Conservation (phyloP, 2,113 vertebrate genomes). For the Nothocercus julius region DNA sequence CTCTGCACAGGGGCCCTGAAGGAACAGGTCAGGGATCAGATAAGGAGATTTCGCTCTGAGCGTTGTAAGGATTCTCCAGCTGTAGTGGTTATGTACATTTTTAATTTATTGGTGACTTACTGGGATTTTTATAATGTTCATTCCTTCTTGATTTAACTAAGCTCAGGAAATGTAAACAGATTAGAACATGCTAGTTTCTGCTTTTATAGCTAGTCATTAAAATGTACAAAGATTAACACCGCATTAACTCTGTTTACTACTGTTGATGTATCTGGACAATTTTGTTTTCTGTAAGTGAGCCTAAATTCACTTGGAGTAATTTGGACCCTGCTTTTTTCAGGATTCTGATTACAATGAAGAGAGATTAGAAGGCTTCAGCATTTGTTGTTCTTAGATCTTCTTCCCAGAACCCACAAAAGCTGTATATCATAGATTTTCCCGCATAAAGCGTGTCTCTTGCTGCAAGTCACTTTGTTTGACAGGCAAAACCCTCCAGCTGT, state of each 20-base stretch:
- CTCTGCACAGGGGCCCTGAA: not conserved
- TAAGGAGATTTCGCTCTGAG: not conserved
- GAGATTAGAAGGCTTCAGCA: slow-evolving; percentile 17
- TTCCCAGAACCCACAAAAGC: slow-evolving; percentile 14
- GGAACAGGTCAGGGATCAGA: not conserved
- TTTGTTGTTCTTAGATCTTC: slow-evolving; percentile 36
- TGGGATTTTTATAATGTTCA: slow-evolving; percentile 42
- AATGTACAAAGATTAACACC: slow-evolving; percentile 62
- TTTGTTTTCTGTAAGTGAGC: slow-evolving; percentile 31
- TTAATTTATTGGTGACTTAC: slow-evolving; percentile 61
- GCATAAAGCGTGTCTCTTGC: slow-evolving; percentile 25
- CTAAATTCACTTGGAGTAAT: slow-evolving; percentile 48
- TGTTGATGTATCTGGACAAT: slow-evolving; percentile 37
- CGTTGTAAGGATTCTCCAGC: not conserved
- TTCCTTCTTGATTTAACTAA: slow-evolving; percentile 68
- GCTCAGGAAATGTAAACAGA: slow-evolving; percentile 73
- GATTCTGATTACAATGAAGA: slow-evolving; percentile 47
- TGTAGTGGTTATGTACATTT: slow-evolving; percentile 12
- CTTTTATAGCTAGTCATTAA: slow-evolving; percentile 64
- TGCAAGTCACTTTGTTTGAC: slow-evolving; percentile 55
- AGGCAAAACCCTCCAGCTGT: slow-evolving; percentile 61
- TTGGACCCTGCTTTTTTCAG: slow-evolving; percentile 47
- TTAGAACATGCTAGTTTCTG: slow-evolving; percentile 59
- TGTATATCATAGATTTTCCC: not conserved
- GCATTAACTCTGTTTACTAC: slow-evolving; percentile 63